Evolutionary conservation across 2,113 vertebrate species (phyloP).

Genomic region (Sceloporus undulatus): DNA sequence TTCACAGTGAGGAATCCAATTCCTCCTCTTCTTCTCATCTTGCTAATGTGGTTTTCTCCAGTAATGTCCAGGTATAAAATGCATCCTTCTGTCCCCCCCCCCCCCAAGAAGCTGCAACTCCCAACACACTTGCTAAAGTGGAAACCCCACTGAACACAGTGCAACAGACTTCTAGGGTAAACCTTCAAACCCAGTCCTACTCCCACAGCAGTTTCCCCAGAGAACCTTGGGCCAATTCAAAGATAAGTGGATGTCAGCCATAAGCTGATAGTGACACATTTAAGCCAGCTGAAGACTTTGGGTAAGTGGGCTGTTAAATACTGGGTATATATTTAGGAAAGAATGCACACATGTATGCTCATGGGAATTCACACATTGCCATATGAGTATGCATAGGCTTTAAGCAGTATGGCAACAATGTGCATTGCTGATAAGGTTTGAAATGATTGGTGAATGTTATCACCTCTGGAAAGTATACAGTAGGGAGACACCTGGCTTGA

Average conservation of each 20-base stretch:
- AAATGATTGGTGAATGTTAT: neutral
- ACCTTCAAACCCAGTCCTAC: neutral
- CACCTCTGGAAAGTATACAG: neutral
- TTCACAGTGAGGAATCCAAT: neutral
- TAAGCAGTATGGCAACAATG: neutral
- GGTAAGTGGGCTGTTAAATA: slow-evolving; percentile 13
- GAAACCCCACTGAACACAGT: neutral
- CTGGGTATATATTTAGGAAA: slow-evolving; percentile 13
- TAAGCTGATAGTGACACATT: neutral
- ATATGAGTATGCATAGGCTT: neutral
- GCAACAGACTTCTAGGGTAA: neutral
- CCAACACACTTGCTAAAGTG: neutral
- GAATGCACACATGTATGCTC: neutral
- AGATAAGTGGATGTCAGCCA: neutral
- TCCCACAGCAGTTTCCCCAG: neutral
- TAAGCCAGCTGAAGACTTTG: neutral
- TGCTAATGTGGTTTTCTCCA: neutral
- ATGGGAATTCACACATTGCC: slow-evolving; percentile 8
- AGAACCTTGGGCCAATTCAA: neutral
- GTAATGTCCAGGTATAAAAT: neutral
- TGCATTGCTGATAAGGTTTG: neutral
- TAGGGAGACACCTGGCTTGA: too few species aligned
- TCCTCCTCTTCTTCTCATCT: neutral
- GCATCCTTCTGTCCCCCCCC: neutral
- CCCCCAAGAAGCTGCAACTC: neutral